Base-by-base conservation (phyloP, 2,797 vertebrate species). In the Enteromius paludinosus region DNA sequence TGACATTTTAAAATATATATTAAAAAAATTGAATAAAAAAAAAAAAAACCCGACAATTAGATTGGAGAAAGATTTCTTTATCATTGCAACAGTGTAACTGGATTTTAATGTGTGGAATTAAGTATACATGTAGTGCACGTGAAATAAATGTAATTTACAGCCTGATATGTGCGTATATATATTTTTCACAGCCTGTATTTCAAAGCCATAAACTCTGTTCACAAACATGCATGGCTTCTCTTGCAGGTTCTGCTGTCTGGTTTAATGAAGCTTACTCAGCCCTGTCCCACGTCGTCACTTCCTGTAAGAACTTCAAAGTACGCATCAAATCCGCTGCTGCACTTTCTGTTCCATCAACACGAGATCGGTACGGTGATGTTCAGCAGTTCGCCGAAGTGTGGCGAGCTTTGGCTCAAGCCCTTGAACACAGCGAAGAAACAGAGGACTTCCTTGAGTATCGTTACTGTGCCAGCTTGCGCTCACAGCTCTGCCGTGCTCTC, bases 281-380 rank as follows among this genome's bases (percentile, higher is more conserved):
- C 0, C 95, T 99, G 73, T 97, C 96, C 8, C 91, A 94, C 0
- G 97, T 97, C 0, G 97, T 99, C 65, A 96, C 94, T 1, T 97
- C 97, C 30, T 99, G 98, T 89, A 98, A 97, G 89, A 99, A 99
- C 91, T 99, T 98, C 87, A 99, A 99, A 89, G 98, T 99, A 28
- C 95, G 97, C 18, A 99, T 99, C 92, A 96, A 98, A 82, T 98
- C 98, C 0, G 97, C 98, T 0, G 94, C 96, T 0, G 97, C 98
- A 1, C 95, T 99, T 64, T 92, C 97, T 0, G 83, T 96, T 45
- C 98, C 98, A 0, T 28, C 89, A 71, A 89, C 0, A 64, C 96
- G 98, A 62, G 73, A 90, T 0, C 92, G 92, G 86, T 99, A 98
- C 0, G 98, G 98, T 2, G 92, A 95, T 41, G 59, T 83, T 0